Evolutionary conservation across 2,888 invertebrate genomes (phyloP).

Genomic region (Digitonthophagus gazella): DNA sequence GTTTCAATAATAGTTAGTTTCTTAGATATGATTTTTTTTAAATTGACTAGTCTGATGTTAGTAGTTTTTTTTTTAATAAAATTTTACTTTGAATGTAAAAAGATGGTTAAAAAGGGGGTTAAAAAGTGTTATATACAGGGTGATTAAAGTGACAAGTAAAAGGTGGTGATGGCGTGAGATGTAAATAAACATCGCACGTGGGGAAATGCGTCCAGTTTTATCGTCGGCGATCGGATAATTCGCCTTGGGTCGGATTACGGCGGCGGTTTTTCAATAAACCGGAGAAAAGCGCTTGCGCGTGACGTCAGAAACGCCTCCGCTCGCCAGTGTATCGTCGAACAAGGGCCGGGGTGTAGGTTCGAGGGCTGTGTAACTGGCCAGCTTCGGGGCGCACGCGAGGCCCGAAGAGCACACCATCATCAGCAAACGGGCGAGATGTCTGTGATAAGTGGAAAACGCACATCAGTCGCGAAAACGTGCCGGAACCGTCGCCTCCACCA

Average conservation of each 20-base stretch:
- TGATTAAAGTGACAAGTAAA: no score
- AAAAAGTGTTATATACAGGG: no score
- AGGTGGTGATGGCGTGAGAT: neutral
- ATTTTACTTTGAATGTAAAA: no score
- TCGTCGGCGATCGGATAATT: neutral
- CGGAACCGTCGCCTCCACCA: conserved; percentile 16
- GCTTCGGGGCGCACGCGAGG: conserved; percentile 19
- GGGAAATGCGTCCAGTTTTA: conserved; percentile 1
- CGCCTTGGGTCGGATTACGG: neutral
- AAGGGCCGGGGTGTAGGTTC: conserved; percentile 34
- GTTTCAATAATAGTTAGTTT: no score
- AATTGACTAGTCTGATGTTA: no score
- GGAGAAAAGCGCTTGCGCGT: conserved; percentile 37
- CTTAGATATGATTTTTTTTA: no score
- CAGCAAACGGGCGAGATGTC: conserved; percentile 28
- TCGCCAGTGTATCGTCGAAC: conserved; percentile 44
- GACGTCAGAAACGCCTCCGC: conserved; percentile 50
- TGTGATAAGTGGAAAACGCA: conserved; percentile 38
- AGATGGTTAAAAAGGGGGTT: no score
- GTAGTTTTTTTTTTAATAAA: no score
- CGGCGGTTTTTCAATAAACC: conserved; percentile 23
- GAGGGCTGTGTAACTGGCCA: conserved; percentile 9
- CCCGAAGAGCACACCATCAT: conserved; percentile 16
- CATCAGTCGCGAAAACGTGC: conserved; percentile 17
- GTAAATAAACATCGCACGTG: neutral